These are phyloP conservation scores for Leptinotarsa juncta DNA, from an alignment of 2,888 invertebrate species.

Conservation along the genomic window DNA sequence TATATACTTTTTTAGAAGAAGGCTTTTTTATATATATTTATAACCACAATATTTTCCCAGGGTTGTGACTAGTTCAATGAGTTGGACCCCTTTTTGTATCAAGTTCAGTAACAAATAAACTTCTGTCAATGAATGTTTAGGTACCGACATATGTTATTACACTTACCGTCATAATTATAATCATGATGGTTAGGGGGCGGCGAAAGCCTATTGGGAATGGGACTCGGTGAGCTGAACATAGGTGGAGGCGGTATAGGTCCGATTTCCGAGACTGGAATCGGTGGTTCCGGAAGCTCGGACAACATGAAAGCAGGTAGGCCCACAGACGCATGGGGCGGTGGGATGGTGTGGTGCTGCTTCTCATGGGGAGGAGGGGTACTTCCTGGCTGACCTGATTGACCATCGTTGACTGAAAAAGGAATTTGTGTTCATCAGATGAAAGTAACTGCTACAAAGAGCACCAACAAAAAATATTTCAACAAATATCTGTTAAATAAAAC, in stretches of 20 bases:
- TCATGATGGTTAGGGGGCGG: conserved; percentile 61
- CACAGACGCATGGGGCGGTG: conserved; percentile 45
- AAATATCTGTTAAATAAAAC: no score
- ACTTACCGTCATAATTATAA: conserved; percentile 76
- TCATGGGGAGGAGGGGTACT: conserved; percentile 65
- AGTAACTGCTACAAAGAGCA: no score
- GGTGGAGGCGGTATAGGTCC: conserved; percentile 88
- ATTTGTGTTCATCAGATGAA: no score
- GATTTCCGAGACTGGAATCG: conserved; percentile 91
- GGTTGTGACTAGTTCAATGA: no score
- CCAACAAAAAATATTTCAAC: no score
- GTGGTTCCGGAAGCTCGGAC: conserved; percentile 91
- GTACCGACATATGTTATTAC: neutral
- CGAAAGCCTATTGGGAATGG: conserved; percentile 69
- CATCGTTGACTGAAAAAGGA: conserved; percentile 68
- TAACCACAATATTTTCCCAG: no score
- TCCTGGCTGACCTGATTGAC: conserved; percentile 64
- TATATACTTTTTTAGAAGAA: no score
- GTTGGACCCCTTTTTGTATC: no score
- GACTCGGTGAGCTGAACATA: conserved; percentile 93
- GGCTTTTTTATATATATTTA: no score
- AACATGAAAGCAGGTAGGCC: conserved; percentile 71
- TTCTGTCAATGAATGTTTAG: no score
- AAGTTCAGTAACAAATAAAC: no score
- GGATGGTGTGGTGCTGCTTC: conserved; percentile 59